These are phyloP conservation scores for Phyto melanocephala DNA, from an alignment of 2,888 invertebrate species.

Conservation along the genomic window DNA sequence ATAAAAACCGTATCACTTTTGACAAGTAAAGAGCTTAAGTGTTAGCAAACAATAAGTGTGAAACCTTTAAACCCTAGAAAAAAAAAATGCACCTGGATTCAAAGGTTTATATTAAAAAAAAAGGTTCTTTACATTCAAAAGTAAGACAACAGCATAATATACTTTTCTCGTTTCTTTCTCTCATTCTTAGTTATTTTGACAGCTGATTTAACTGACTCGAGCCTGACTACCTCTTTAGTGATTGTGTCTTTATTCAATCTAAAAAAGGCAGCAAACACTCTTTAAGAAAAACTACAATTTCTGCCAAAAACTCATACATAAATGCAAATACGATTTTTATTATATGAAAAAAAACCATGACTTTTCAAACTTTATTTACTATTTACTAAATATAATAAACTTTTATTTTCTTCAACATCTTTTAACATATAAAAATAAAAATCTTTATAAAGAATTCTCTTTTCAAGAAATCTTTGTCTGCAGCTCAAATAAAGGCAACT, in stretches of 20 bases:
- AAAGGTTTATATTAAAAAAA: background rate
- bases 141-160: no score
- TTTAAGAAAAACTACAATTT: no score
- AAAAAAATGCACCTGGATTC: background rate
- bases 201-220: no score
- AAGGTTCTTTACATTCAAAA: background rate
- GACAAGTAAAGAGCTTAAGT: background rate
- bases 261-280: no score
- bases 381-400: constrained; percentile 1
- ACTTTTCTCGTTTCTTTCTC: no score
- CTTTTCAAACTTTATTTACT: constrained; percentile 14
- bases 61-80: background rate
- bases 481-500: background rate
- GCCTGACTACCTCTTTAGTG: no score
- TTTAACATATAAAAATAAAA: background rate
- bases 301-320: background rate
- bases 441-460: constrained; percentile 3
- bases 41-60: no score
- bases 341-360: background rate
- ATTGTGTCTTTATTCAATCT: no score
- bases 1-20: background rate
- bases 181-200: no score
- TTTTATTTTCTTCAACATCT: constrained; percentile 6
- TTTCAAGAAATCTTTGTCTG: constrained; percentile 13
- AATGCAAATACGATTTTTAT: constrained; percentile 32